Base-by-base conservation (phyloP, 1,140 invertebrate species). In the Lysiphlebus fabarum region DNA sequence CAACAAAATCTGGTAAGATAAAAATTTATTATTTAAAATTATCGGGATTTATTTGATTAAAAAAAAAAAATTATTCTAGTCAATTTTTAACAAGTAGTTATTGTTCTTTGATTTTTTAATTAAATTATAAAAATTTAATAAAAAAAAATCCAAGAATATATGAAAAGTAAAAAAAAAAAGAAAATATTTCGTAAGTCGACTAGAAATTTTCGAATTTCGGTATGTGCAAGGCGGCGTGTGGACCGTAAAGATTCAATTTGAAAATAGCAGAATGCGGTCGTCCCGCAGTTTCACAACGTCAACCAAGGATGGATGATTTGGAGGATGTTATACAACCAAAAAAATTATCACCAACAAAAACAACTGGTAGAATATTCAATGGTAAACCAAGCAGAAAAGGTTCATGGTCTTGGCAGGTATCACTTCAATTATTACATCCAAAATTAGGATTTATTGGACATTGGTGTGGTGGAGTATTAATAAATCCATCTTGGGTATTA, bases 391-490 rank as follows among this genome's bases (percentile, higher is more conserved):
- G 87, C 53, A 85, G 84, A 62, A 81, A 85, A 67, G 90, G 90
- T 8, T 88, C 90, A 5, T 92, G 90, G 90, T 90, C 91, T 0
- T 93, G 91, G 91, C 90, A 95, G 85, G 91, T 93, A 1, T 95
- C 93, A 0, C 78, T 96, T 3, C 90, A 94, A 67, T 78, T 96
- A 11, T 79, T 92, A 7, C 93, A 95, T 74, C 93, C 93, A 0
- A 90, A 89, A 64, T 86, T 91, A 65, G 93, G 93, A 7, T 90
- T 93, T 64, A 87, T 95, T 56, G 91, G 92, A 0, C 93, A 96
- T 68, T 96, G 93, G 93, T 96, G 94, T 70, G 93, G 92, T 0
- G 93, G 90, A 0, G 91, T 95, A 5, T 82, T 96, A 4, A 89
- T 96, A 42, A 85, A 90, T 61, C 84, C 87, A 1, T 82, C 86